These are phyloP conservation scores for Polymixis lichenea DNA, from an alignment of 2,888 invertebrate genomes.

Conservation along the genomic window DNA sequence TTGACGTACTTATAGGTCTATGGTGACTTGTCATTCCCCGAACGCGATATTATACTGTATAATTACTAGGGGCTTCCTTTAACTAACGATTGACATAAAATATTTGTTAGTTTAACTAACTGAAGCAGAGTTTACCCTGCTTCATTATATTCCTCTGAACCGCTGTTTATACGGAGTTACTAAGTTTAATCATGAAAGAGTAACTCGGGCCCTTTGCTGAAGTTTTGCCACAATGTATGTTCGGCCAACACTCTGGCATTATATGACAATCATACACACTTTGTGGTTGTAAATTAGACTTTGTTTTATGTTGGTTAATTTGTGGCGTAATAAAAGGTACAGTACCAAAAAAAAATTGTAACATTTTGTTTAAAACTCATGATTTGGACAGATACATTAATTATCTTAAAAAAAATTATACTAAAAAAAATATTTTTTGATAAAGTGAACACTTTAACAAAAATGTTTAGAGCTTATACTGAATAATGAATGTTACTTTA, in stretches of 20 bases:
- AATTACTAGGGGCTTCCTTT: neutral
- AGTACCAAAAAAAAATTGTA: neutral
- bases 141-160: conserved; percentile 43
- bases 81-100: conserved; percentile 25
- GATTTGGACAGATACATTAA: no score
- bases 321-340: neutral
- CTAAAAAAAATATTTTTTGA: no score
- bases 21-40: neutral
- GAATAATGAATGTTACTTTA: no score
- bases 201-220: conserved; percentile 40
- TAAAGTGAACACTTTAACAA: no score
- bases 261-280: conserved; percentile 29
- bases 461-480: no score
- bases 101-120: conserved; percentile 33
- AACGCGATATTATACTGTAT: neutral
- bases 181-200: conserved; percentile 54
- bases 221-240: conserved; percentile 39
- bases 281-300: conserved; percentile 24
- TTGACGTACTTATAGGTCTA: neutral
- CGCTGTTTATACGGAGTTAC: conserved; percentile 40
- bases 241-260: conserved; percentile 20
- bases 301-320: conserved; percentile 15
- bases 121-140: conserved; percentile 20
- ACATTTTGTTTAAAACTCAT: no score
- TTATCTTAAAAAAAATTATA: no score